Percentiles rank a stretch among this genome's conserved stretches.
Conservation (phyloP, 2,113 vertebrate species). For the Odontesthes bonariensis region DNA sequence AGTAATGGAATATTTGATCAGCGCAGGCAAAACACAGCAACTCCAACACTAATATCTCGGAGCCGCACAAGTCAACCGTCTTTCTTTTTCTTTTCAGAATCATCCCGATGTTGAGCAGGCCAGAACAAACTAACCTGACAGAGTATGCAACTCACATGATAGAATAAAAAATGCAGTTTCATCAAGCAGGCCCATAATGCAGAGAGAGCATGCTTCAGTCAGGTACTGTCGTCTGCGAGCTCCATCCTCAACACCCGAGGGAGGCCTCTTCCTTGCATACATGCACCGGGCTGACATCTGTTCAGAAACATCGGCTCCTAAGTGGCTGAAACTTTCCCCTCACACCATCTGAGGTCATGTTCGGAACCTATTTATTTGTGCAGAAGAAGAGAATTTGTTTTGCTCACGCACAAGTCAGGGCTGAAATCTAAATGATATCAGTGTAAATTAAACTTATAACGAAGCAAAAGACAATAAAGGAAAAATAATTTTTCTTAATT, state of each 20-base stretch:
- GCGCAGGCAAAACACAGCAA: slow-evolving; percentile 37
- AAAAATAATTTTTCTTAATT: no score
- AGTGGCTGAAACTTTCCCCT: neutral
- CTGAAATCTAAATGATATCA: no score
- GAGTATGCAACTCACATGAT: neutral
- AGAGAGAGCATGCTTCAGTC: neutral
- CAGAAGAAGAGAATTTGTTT: no score
- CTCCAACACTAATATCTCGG: slow-evolving; percentile 54
- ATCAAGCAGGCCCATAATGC: neutral
- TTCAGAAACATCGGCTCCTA: neutral
- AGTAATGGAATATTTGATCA: slow-evolving; percentile 76
- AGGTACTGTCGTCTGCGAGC: neutral
- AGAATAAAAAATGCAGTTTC: slow-evolving; percentile 8
- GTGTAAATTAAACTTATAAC: no score
- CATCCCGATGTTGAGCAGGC: neutral
- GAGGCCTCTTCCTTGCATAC: slow-evolving; percentile 7
- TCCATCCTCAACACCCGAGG: neutral
- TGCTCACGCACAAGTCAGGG: no score
- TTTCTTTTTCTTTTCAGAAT: slow-evolving; percentile 18
- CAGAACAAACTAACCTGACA: slow-evolving; percentile 7
- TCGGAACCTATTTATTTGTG: no score
- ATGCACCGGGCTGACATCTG: slow-evolving; percentile 17
- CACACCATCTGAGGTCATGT: neutral
- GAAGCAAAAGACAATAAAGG: no score
- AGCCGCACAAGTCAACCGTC: slow-evolving; percentile 24